Evolutionary conservation across 2,888 invertebrate species (phyloP).

Genomic region (Synergus itoensis): DNA sequence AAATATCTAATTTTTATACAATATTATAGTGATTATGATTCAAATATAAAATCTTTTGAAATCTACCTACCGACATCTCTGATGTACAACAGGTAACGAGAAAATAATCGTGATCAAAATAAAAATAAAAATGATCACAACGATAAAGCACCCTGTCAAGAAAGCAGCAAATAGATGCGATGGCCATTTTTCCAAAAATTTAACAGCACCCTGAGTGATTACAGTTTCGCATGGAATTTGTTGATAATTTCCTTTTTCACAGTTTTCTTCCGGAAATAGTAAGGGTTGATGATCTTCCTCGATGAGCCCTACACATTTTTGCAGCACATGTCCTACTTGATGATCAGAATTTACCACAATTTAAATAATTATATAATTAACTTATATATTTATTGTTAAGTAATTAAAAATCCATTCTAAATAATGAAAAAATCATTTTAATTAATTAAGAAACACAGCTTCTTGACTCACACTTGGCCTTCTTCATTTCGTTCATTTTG

Average conservation of each 20-base stretch:
- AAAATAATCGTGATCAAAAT: conserved; percentile 58
- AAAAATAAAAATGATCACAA: conserved; percentile 58
- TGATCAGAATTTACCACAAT: conserved; percentile 1
- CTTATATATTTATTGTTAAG: background rate
- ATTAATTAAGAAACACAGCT: background rate
- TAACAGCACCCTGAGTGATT: conserved; percentile 61
- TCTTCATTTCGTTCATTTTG: conserved; percentile 59
- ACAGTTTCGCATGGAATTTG: conserved; percentile 45
- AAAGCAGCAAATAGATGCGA: conserved; percentile 63
- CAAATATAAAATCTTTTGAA: background rate
- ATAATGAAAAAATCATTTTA: background rate
- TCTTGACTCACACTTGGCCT: conserved; percentile 60
- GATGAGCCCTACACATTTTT: conserved; percentile 13
- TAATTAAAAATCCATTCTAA: background rate
- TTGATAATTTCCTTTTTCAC: conserved; percentile 47
- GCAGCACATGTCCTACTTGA: conserved; percentile 1
- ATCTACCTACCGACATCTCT: conserved; percentile 58
- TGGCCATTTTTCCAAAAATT: conserved; percentile 66
- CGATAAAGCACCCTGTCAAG: conserved; percentile 60
- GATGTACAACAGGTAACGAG: conserved; percentile 52
- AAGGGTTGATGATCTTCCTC: conserved; percentile 2
- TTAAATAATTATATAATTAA: background rate
- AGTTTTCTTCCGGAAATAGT: conserved; percentile 17
- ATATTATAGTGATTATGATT: too few relatives aligned
- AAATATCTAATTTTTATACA: background rate